Evolutionary conservation across 2,113 vertebrate species (phyloP), one percentile per base, ranked within the genome.

Genomic region (Chionis minor): DNA sequence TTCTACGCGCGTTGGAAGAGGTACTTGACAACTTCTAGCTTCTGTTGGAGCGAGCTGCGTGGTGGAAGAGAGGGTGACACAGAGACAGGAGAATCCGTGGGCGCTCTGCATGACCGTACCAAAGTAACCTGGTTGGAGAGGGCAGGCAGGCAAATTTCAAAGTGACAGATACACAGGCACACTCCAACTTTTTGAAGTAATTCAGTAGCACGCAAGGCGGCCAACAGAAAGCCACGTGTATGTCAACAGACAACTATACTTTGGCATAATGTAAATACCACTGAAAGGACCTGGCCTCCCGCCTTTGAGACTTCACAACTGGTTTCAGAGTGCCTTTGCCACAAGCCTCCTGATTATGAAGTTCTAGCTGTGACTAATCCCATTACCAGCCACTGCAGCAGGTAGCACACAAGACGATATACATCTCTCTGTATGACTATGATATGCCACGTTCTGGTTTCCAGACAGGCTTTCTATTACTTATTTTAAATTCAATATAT

Each of bases 1-100:
- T 69, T 74, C 38, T 22, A 62, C 66, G 19, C 2, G 0, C 3
- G 3, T 66, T 62, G 63, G 91, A 86, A 49, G 0, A 1, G 21
- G 22, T 45, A 21, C 42, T 42, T 51, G 24, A 44, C 55, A 86
- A 14, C 18, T 73, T 81, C 26, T 13, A 19, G 21, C 23, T 92
- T 80, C 65, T 58, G 15, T 42, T 56, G 2, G 8, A 81, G 28
- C 2, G 21, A 86, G 44, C 54, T 42, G 12, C 10, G 2, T 26
- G 33, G 55, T 38, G n/a, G 42, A 59, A 10, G 14, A 65, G 32
- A 88, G 23, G 58, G 45, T 38, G 35, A 59, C 1, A 3, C 4
- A 4, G 2, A 13, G 33, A 32, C 30, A 49, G 32, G 30, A 75
- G 35, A 22, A 65, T 63, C 74, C 20, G 27, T 22, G 4, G 0